These are phyloP conservation scores for Ips nitidus DNA, from an alignment of 1,140 invertebrate genomes.

Conservation along the genomic window DNA sequence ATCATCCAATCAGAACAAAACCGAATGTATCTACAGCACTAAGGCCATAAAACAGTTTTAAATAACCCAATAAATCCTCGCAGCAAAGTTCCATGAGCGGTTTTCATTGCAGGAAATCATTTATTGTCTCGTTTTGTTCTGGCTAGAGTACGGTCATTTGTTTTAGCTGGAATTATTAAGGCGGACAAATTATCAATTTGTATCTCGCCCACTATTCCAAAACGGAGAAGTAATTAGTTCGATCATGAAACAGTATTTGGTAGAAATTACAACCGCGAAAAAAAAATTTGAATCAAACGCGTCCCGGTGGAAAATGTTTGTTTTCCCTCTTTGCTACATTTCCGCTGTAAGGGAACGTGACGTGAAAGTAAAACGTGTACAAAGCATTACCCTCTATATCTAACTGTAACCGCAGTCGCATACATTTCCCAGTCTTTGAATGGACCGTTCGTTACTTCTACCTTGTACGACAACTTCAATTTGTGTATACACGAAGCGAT, in stretches of 20 bases:
- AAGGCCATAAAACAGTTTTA: conserved; percentile 1
- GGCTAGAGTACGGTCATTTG: not conserved
- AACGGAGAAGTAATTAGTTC: not conserved
- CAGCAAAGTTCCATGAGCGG: conserved; percentile 1
- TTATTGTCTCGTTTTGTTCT: conserved; percentile 12
- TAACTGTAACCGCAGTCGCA: conserved; percentile 7
- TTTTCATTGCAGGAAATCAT: conserved; percentile 14
- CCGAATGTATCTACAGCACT: not conserved
- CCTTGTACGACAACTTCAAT: conserved; percentile 6
- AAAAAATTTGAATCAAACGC: not conserved
- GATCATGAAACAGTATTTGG: not conserved
- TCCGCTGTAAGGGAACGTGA: conserved; percentile 1
- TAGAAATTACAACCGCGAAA: not conserved
- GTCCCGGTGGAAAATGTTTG: no score
- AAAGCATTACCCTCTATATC: conserved; percentile 1
- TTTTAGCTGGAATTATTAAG: not conserved
- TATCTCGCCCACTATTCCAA: not conserved
- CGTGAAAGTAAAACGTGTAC: not conserved
- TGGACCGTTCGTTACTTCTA: not conserved
- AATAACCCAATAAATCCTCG: conserved; percentile 6
- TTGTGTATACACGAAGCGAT: not conserved
- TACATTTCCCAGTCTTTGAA: conserved; percentile 5
- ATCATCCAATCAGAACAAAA: conserved; percentile 5
- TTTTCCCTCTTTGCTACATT: conserved; percentile 2
- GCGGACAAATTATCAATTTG: conserved; percentile 8